Percentiles rank a stretch among this genome's conserved stretches.
phyloP scores from a whole-genome alignment of 2,888 invertebrate genomes.

The Andrena bucephala region DNA sequence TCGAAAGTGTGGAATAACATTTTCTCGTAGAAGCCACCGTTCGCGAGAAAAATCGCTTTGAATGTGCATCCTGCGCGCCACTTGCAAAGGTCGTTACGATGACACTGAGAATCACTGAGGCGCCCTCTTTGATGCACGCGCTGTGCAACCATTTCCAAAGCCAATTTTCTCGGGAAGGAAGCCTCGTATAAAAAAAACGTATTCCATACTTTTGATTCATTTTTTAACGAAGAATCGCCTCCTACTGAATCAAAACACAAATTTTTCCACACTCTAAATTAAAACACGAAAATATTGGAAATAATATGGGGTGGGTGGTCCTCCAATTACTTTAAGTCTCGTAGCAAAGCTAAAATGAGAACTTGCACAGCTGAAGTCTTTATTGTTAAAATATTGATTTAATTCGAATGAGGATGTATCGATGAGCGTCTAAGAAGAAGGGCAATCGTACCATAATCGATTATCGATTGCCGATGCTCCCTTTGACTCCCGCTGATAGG shows the following conservation, averaged over 20 bases:
- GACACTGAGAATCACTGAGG: too few species aligned
- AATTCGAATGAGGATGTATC: not conserved
- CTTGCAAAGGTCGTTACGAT: too few species aligned
- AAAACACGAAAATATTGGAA: not conserved
- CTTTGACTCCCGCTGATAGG: slow-evolving; percentile 12
- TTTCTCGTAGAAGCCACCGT: not conserved
- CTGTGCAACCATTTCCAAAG: not conserved
- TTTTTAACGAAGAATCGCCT: too few species aligned
- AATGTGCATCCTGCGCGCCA: too few species aligned
- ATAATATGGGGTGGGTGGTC: too few species aligned
- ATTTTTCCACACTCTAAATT: not conserved
- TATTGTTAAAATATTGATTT: not conserved
- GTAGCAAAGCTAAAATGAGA: slow-evolving; percentile 17
- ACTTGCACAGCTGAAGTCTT: not conserved
- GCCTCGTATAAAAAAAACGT: not conserved
- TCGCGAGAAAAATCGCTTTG: not conserved
- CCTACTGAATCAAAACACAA: not conserved
- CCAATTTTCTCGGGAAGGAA: not conserved
- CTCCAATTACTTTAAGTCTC: not conserved
- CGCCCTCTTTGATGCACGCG: too few species aligned
- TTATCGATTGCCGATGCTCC: slow-evolving; percentile 27
- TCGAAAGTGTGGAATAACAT: not conserved
- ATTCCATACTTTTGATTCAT: not conserved
- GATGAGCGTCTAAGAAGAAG: not conserved
- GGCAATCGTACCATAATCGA: slow-evolving; percentile 4